Percentiles rank a stretch among this genome's conserved stretches.
phyloP scores from a whole-genome alignment of 2,888 invertebrate species.

The Cenopis cana region DNA sequence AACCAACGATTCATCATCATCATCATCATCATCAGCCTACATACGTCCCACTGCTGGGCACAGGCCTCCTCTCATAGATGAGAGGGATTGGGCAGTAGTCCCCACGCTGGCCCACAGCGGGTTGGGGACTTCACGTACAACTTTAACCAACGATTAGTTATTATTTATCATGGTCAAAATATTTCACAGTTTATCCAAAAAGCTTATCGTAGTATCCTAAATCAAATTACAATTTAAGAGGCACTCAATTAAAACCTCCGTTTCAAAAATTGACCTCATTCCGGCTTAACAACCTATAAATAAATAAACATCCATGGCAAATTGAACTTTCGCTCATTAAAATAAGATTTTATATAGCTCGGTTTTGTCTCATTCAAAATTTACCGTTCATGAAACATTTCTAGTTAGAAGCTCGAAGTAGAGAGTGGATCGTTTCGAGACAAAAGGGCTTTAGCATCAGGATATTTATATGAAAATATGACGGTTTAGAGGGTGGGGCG shows the following conservation, averaged over 20 bases:
- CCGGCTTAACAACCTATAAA: constrained; percentile 29
- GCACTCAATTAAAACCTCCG: constrained; percentile 26
- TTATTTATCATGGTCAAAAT: background rate
- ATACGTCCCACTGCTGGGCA: too few relatives aligned
- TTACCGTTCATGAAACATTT: constrained; percentile 39
- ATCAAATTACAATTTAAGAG: constrained; percentile 34
- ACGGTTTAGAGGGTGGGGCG: background rate
- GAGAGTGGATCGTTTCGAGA: background rate
- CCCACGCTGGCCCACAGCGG: too few relatives aligned
- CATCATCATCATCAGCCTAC: too few relatives aligned
- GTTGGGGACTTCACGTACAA: too few relatives aligned
- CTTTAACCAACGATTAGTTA: background rate
- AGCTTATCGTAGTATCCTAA: constrained; percentile 19
- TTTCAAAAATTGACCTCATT: constrained; percentile 35
- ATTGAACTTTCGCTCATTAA: constrained; percentile 39
- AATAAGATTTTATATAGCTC: constrained; percentile 36
- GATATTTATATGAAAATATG: background rate
- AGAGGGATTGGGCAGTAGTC: too few relatives aligned
- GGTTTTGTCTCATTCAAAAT: constrained; percentile 32
- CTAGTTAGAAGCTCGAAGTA: constrained; percentile 37
- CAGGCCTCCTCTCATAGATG: too few relatives aligned
- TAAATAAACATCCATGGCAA: constrained; percentile 27
- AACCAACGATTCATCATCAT: background rate
- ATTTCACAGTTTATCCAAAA: background rate
- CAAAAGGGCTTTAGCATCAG: background rate